phyloP scores from a whole-genome alignment of 2,113 vertebrate species.

The Neodon shergylaensis region DNA sequence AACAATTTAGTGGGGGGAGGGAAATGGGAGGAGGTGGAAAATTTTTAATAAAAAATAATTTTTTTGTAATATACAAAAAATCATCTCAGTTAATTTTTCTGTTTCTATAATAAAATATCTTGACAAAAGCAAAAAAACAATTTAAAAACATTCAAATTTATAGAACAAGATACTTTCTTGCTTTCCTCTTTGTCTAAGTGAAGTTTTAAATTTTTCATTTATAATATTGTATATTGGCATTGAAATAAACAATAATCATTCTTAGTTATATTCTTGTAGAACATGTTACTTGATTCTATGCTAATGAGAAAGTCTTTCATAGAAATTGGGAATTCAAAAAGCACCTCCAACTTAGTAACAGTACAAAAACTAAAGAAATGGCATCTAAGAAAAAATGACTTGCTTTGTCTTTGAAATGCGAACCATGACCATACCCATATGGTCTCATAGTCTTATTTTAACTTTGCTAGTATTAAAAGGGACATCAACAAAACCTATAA shows the following conservation, averaged over 20 bases:
- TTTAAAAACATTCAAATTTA: conserved; percentile 36
- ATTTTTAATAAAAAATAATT: too few relatives aligned
- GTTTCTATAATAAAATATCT: too few relatives aligned
- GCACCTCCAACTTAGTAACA: conserved; percentile 14
- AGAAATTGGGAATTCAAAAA: conserved; percentile 2
- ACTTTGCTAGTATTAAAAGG: neutral
- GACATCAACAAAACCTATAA: conserved; percentile 1
- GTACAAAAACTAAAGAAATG: conserved; percentile 26
- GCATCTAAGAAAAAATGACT: conserved; percentile 34
- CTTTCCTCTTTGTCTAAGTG: conserved; percentile 3
- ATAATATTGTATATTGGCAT: neutral
- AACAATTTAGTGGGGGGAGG: too few relatives aligned
- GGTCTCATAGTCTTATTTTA: conserved; percentile 8
- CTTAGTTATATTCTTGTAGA: neutral
- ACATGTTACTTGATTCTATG: conserved; percentile 19
- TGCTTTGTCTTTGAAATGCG: conserved; percentile 25
- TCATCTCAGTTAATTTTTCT: too few relatives aligned
- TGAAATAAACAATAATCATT: conserved; percentile 25
- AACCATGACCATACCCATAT: neutral
- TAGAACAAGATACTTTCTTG: neutral
- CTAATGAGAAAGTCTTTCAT: neutral
- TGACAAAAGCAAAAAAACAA: neutral
- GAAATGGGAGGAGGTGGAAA: too few relatives aligned
- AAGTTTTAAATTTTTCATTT: neutral
- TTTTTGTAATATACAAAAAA: too few relatives aligned